Conservation (phyloP, 2,888 invertebrate genomes). For the Salticus scenicus region DNA sequence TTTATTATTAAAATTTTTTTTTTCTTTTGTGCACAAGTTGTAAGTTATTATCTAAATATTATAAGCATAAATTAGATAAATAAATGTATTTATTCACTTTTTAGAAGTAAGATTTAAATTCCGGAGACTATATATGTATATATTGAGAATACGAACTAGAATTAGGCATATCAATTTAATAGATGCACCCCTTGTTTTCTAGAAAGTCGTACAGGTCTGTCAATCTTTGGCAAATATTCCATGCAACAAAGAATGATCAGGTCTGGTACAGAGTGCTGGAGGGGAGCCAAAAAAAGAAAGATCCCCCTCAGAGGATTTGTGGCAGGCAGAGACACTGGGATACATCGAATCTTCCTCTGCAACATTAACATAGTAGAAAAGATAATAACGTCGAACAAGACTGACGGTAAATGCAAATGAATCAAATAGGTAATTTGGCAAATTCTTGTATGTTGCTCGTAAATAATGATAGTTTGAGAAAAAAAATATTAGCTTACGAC, state of each 20-base stretch:
- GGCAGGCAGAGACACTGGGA: neutral
- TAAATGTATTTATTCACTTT: no score
- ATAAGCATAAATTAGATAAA: no score
- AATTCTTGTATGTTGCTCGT: neutral
- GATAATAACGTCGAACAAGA: neutral
- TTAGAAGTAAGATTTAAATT: no score
- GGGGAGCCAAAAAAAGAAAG: conserved; percentile 64
- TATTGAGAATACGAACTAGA: no score
- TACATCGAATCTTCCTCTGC: neutral
- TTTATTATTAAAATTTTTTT: no score
- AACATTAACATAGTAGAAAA: neutral
- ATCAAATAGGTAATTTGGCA: conserved; percentile 9
- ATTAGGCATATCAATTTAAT: neutral
- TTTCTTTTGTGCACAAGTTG: no score
- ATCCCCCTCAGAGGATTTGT: conserved; percentile 25
- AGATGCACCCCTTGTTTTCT: neutral
- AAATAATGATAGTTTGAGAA: neutral
- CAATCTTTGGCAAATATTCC: conserved; percentile 63
- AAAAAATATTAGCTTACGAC: no score
- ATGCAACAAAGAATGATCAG: conserved; percentile 55
- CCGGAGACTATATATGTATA: no score
- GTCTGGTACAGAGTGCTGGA: conserved; percentile 57
- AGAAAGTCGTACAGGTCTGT: conserved; percentile 63
- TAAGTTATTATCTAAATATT: no score
- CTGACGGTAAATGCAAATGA: neutral